phyloP scores from a whole-genome alignment of 2,797 vertebrate genomes.

The Phoebastria nigripes region DNA sequence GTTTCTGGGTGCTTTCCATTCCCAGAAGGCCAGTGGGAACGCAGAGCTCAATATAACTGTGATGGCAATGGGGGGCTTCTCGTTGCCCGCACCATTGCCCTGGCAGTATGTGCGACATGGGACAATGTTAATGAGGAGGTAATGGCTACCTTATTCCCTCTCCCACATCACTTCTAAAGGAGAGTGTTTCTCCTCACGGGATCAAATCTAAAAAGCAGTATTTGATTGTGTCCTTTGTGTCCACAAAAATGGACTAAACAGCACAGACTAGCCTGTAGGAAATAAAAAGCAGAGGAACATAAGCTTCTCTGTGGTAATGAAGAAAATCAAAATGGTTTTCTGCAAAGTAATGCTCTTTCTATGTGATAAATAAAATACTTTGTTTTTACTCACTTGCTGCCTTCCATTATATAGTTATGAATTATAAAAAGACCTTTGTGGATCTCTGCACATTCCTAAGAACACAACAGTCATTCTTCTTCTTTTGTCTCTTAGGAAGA shows the following conservation, averaged over 20 bases:
- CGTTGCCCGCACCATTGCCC: background rate
- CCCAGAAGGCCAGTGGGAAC: background rate
- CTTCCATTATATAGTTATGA: background rate
- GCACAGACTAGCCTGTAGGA: background rate
- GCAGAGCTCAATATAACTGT: background rate
- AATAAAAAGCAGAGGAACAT: background rate
- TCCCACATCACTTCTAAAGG: background rate
- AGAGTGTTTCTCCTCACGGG: background rate
- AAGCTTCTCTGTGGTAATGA: background rate
- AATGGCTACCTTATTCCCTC: background rate
- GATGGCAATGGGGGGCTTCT: background rate
- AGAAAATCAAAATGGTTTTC: background rate
- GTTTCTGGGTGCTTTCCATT: background rate
- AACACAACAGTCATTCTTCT: background rate
- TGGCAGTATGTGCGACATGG: rapidly evolving
- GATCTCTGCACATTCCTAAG: background rate
- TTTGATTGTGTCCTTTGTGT: background rate
- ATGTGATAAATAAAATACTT: background rate
- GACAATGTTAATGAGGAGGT: background rate
- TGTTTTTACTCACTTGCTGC: background rate
- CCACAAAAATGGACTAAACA: background rate
- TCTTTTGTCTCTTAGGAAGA: background rate
- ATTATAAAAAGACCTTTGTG: background rate
- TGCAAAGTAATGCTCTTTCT: background rate
- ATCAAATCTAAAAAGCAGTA: background rate